These are phyloP conservation scores for Fundulus diaphanus DNA, from an alignment of 2,797 vertebrate species.

Conservation along the genomic window DNA sequence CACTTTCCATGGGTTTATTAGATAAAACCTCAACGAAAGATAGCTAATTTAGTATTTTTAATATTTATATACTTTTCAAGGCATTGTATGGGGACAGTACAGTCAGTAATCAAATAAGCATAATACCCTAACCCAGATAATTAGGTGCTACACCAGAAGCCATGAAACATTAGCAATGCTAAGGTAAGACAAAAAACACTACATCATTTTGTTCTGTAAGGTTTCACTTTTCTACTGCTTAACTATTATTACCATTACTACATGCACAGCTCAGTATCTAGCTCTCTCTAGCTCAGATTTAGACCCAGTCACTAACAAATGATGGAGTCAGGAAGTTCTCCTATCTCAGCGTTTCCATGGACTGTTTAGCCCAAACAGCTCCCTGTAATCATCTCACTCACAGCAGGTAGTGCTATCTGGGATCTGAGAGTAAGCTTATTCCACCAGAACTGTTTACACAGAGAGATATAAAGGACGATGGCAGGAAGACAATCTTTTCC, in stretches of 20 bases:
- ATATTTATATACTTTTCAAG: not conserved
- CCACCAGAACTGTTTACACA: conserved; percentile 76
- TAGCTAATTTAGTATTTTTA: too few species aligned
- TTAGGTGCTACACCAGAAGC: not conserved
- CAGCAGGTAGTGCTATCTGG: conserved; percentile 78
- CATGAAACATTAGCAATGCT: not conserved
- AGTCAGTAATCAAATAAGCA: not conserved
- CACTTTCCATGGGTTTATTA: too few species aligned
- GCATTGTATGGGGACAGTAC: not conserved
- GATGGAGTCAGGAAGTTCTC: conserved; percentile 65
- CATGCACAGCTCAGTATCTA: not conserved
- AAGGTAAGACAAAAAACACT: not conserved
- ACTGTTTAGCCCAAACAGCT: conserved; percentile 69
- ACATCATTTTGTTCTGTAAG: not conserved
- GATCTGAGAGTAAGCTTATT: conserved; percentile 71
- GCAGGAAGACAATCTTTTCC: conserved; percentile 71
- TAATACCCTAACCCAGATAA: not conserved
- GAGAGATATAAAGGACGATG: conserved; percentile 76
- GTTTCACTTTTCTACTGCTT: not conserved
- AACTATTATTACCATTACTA: too few species aligned
- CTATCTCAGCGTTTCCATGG: conserved; percentile 51
- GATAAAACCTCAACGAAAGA: too few species aligned
- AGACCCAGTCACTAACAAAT: conserved; percentile 50
- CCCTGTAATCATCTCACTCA: conserved; percentile 73
- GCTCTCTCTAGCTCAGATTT: conserved; percentile 12